phyloP scores from a whole-genome alignment of 1,140 invertebrate genomes.

The Penaeus indicus region DNA sequence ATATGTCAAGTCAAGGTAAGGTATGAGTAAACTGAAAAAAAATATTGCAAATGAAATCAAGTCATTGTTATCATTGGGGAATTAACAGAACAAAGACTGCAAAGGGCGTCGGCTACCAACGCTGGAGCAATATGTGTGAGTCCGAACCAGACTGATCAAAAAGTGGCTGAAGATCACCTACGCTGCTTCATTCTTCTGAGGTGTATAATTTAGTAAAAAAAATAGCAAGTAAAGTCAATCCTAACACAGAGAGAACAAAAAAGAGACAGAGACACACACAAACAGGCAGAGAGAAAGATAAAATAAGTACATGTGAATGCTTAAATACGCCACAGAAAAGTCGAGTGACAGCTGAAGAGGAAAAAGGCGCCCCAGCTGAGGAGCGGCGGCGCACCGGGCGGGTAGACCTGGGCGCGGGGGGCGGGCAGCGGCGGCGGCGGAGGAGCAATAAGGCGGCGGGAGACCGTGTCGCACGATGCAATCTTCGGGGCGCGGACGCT shows the following conservation, averaged over 20 bases:
- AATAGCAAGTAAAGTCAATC: not conserved
- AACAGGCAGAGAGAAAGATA: not conserved
- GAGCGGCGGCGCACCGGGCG: too few relatives aligned
- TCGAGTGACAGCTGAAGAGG: not conserved
- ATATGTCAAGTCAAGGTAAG: too few relatives aligned
- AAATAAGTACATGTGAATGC: not conserved
- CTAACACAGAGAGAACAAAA: constrained; percentile 1
- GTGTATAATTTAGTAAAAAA: not conserved
- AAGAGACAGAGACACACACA: not conserved
- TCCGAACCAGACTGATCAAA: too few relatives aligned
- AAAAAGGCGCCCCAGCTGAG: not conserved
- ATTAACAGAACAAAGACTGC: too few relatives aligned
- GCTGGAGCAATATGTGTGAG: too few relatives aligned
- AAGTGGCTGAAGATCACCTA: not conserved
- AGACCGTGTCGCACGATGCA: too few relatives aligned
- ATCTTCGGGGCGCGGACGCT: too few relatives aligned
- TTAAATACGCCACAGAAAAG: not conserved
- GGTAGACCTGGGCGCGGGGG: not conserved
- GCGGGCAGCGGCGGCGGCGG: not conserved
- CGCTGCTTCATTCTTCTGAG: not conserved
- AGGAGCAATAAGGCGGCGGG: not conserved
- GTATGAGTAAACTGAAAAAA: too few relatives aligned
- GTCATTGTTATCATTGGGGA: too few relatives aligned
- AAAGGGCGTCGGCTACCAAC: too few relatives aligned
- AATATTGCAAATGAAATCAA: too few relatives aligned